phyloP scores from a whole-genome alignment of 2,888 invertebrate genomes.

The Palloptera scutellata region DNA sequence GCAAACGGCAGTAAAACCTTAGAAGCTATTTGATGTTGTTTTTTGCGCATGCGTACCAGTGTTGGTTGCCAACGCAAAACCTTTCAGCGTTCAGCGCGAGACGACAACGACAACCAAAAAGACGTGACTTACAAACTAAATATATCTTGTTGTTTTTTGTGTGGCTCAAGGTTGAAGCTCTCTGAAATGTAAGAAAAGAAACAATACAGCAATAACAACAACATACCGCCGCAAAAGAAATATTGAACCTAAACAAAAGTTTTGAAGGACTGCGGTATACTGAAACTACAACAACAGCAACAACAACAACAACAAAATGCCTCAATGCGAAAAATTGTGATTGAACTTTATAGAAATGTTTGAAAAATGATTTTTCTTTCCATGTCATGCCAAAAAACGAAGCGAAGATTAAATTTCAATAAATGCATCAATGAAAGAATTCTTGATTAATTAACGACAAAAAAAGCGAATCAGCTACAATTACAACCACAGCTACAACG shows the following conservation, averaged over 20 bases:
- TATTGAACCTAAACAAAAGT: neutral
- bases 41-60: conserved; percentile 38
- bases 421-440: neutral
- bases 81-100: conserved; percentile 14
- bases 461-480: neutral
- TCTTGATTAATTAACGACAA: neutral
- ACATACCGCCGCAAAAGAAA: neutral
- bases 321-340: no score
- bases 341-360: no score
- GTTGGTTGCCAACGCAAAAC: no score
- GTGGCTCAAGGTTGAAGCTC: no score
- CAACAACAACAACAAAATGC: no score
- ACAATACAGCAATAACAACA: conserved; percentile 16
- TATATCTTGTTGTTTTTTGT: conserved; percentile 27
- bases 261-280: neutral
- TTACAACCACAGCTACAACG: neutral
- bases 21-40: conserved; percentile 7
- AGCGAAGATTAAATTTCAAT: neutral
- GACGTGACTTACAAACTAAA: conserved; percentile 61
- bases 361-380: neutral
- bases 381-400: neutral
- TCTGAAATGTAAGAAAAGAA: conserved; percentile 1
- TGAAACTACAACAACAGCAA: neutral
- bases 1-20: conserved; percentile 1
- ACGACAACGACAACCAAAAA: conserved; percentile 27